phyloP scores from a whole-genome alignment of 2,888 invertebrate species.

The Mesorhabditis spiculigera region DNA sequence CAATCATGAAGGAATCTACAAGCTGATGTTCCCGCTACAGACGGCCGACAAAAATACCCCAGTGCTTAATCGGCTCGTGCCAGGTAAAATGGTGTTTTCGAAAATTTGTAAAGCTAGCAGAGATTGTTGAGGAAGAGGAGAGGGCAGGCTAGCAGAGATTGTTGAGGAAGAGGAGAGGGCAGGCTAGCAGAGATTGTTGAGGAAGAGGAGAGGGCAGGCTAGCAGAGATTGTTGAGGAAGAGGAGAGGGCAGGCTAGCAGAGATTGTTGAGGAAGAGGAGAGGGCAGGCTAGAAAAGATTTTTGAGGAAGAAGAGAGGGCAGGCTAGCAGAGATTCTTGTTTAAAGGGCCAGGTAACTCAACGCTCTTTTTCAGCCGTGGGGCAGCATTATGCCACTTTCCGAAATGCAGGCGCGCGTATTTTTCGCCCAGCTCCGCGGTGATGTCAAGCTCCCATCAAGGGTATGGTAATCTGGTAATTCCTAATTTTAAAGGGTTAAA shows the following conservation, averaged over 20 bases:
- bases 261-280: no score
- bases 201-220: no score
- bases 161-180: no score
- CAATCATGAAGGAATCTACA: constrained; percentile 58
- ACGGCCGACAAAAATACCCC: constrained; percentile 59
- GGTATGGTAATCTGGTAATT: constrained; percentile 6
- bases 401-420: constrained; percentile 63
- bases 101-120: constrained; percentile 41
- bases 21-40: constrained; percentile 60
- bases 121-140: no score
- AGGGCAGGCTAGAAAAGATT: no score
- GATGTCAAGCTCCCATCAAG: constrained; percentile 22
- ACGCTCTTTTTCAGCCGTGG: constrained; percentile 58
- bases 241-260: no score
- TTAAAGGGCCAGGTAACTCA: constrained; percentile 56
- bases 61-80: constrained; percentile 62
- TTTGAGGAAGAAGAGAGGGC: no score
- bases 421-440: constrained; percentile 46
- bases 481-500: background rate
- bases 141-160: no score
- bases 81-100: constrained; percentile 55
- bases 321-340: no score
- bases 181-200: no score
- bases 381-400: constrained; percentile 63
- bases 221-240: no score